Base-by-base conservation (phyloP, 2,888 invertebrate genomes). In the Hyposoter dolosus region DNA sequence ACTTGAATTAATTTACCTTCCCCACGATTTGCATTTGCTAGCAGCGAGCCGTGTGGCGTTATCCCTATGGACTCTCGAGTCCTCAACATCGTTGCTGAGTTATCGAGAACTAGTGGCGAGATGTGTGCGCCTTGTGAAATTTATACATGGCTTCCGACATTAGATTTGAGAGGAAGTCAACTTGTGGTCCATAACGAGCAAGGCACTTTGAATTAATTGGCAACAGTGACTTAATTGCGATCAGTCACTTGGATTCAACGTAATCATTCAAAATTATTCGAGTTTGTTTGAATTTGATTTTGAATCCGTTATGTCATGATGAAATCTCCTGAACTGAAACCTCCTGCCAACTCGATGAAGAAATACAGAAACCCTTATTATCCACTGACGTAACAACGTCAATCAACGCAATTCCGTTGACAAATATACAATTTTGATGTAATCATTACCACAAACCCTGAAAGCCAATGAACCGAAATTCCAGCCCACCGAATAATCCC, bases 1-100 rank as follows among this genome's bases (percentile, higher is more conserved):
- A 63, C 84, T 86, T 82, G 88, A 88, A 87, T 84, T 85, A 83
- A 82, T 86, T 84, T 65, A 78, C 71, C 83, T 47, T 76, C 77
- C 78, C 66, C 28, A 40, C 75, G 79, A 84, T 86, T 86, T 84
- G 82, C 86, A 86, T 84, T 82, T 79, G 78, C 84, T 56, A 79
- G 75, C 47, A 75, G 53, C 10, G 40, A 40, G 40, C 53, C 75
- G 76, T 71, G 65, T 19, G 72, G 50, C 63, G 78, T 71, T 63
- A 71, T 77, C 79, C 47, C 69, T 45, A n/a, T 23, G 69, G 78
- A 53, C 77, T 72, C 77, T 72, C 56, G 12, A 63, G 68, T 80
- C 77, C 81, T 83, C 75, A 72, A 72, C 72, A 72, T 77, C 60
- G 63, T 28, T 78, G 43, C 75, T 80, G 78, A 86, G 80, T 80